Conservation (phyloP, 2,888 invertebrate species). For the Ophonus ardosiacus region DNA sequence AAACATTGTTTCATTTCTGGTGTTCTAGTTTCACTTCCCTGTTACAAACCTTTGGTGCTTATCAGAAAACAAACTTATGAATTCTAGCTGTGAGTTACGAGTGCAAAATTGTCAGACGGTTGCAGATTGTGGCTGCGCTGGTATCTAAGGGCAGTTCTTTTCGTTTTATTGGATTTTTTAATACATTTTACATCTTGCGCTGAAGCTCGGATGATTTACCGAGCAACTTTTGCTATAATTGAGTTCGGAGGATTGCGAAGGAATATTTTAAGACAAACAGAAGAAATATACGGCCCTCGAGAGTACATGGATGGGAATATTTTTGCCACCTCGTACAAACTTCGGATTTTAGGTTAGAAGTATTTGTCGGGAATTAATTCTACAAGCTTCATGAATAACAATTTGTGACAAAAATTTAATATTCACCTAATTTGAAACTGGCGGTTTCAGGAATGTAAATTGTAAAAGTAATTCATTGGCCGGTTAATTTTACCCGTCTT, state of each 20-base stretch:
- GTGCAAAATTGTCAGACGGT: not conserved
- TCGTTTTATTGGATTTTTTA: conserved; percentile 45
- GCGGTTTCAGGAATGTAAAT: not conserved
- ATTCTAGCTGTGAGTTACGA: too few species aligned
- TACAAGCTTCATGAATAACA: conserved; percentile 19
- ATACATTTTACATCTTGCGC: conserved; percentile 40
- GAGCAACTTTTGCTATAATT: conserved; percentile 40
- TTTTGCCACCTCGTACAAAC: conserved; percentile 18
- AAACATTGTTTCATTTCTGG: too few species aligned
- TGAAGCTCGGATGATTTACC: conserved; percentile 38
- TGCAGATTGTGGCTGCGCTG: not conserved
- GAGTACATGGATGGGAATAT: not conserved
- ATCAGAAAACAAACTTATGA: too few species aligned
- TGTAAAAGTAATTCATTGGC: too few species aligned
- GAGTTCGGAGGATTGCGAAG: conserved; percentile 18
- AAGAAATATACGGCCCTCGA: conserved; percentile 17
- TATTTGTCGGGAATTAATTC: conserved; percentile 30
- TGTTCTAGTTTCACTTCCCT: too few species aligned
- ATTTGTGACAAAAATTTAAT: not conserved
- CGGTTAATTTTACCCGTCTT: not conserved
- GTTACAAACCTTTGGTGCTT: too few species aligned
- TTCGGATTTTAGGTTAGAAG: not conserved
- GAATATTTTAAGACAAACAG: conserved; percentile 38
- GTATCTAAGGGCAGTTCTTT: not conserved
- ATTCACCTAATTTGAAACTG: not conserved